Conservation (phyloP, 2,888 invertebrate species). For the Drosophila neotestacea region DNA sequence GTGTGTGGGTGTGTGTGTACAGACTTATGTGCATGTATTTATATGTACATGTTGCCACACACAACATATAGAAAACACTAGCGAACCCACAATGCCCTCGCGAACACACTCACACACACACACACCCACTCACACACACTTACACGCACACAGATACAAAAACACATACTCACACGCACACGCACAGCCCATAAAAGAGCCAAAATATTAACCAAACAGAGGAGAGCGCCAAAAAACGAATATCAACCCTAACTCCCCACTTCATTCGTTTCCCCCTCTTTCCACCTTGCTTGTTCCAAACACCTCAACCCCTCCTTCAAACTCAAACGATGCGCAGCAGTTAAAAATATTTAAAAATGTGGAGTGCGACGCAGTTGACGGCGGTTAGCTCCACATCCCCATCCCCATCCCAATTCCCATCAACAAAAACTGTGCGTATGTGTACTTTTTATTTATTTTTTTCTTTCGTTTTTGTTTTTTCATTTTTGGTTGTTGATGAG, state of each 20-base stretch:
- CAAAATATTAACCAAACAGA: conserved; percentile 80
- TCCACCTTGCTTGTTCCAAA: too few relatives aligned
- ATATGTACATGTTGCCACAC: conserved; percentile 6
- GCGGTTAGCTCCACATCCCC: conserved; percentile 36
- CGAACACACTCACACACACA: conserved; percentile 3
- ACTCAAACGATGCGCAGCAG: conserved; percentile 69
- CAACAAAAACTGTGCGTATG: conserved; percentile 67
- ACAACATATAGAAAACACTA: conserved; percentile 50
- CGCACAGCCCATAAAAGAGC: conserved; percentile 57
- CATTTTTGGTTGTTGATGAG: conserved; percentile 6
- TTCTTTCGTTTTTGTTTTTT: conserved; percentile 10
- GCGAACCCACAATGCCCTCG: conserved; percentile 35
- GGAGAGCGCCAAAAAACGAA: conserved; percentile 62
- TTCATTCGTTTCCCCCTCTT: not conserved
- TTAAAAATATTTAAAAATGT: conserved; percentile 79
- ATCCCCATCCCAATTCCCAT: conserved; percentile 2
- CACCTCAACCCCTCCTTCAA: conserved; percentile 16
- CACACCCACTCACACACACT: conserved; percentile 4
- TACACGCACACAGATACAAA: conserved; percentile 12
- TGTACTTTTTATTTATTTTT: conserved; percentile 34
- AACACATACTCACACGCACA: conserved; percentile 25
- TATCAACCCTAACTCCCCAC: conserved; percentile 58
- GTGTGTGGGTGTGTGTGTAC: conserved; percentile 15
- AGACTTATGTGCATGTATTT: conserved; percentile 29
- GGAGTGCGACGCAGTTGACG: conserved; percentile 62